Conservation (phyloP, 2,113 vertebrate genomes). For the Gnathonemus longibarbis region DNA sequence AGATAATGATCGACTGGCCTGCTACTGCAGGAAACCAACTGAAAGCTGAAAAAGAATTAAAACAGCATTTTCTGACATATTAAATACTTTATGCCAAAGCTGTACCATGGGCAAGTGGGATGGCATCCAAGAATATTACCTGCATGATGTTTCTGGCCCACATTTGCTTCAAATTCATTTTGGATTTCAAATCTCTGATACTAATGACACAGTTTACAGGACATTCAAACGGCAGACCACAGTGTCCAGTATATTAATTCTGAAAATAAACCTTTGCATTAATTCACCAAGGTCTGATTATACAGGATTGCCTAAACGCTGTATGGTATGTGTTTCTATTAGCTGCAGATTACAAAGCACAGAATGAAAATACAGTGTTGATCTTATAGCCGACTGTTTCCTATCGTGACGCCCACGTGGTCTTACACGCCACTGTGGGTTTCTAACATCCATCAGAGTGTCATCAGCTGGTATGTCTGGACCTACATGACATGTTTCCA, state of each 20-base stretch:
- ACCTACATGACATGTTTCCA: background rate
- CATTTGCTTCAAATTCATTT: background rate
- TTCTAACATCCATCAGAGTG: background rate
- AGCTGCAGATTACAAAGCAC: background rate
- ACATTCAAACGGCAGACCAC: background rate
- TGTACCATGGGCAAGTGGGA: background rate
- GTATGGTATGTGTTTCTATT: background rate
- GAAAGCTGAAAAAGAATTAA: background rate
- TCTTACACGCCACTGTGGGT: background rate
- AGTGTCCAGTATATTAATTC: background rate
- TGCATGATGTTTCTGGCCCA: background rate
- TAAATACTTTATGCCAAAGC: background rate
- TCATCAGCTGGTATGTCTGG: background rate
- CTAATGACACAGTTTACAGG: background rate
- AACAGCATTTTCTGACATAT: background rate
- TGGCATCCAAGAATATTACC: background rate
- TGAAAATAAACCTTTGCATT: background rate
- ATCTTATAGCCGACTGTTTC: background rate
- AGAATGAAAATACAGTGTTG: background rate
- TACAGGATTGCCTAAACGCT: background rate
- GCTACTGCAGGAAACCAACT: background rate
- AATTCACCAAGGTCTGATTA: background rate
- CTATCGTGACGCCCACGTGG: background rate
- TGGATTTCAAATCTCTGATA: background rate
- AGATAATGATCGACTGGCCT: background rate